Conservation (phyloP, 2,888 invertebrate species). For the Tipula lateralis region DNA sequence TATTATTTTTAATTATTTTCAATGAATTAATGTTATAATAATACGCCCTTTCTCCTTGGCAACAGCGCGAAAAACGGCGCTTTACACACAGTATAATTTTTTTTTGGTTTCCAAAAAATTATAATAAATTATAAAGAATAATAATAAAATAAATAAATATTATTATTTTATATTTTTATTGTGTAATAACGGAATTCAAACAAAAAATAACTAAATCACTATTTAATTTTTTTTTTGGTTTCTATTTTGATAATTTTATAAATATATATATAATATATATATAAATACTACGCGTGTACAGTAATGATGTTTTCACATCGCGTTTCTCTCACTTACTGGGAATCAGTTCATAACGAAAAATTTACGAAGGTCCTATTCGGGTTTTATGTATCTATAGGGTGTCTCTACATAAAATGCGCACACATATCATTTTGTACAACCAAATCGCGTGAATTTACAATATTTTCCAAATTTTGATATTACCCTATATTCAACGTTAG, state of each 20-base stretch:
- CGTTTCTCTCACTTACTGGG: conserved; percentile 45
- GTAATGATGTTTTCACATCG: conserved; percentile 43
- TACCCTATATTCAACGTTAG: background rate
- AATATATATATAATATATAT: background rate
- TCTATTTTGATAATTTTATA: conserved; percentile 2
- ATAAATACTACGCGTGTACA: conserved; percentile 30
- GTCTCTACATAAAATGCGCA: background rate
- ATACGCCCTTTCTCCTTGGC: conserved; percentile 29
- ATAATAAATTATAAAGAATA: background rate
- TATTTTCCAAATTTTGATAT: background rate
- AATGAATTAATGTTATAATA: background rate
- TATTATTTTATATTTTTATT: conserved; percentile 19
- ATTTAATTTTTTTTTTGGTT: conserved; percentile 12
- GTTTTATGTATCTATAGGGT: background rate
- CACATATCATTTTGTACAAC: background rate
- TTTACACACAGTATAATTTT: background rate
- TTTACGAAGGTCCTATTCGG: conserved; percentile 25
- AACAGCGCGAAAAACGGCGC: conserved; percentile 27
- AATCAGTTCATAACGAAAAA: conserved; percentile 35
- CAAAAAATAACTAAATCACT: conserved; percentile 26
- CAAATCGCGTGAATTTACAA: background rate
- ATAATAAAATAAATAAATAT: background rate
- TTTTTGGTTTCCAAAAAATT: background rate
- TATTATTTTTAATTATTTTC: conserved; percentile 24
- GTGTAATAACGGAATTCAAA: conserved; percentile 26